Base-by-base conservation (phyloP, 2,113 vertebrate species). In the Onychorhynchus coronatus region DNA sequence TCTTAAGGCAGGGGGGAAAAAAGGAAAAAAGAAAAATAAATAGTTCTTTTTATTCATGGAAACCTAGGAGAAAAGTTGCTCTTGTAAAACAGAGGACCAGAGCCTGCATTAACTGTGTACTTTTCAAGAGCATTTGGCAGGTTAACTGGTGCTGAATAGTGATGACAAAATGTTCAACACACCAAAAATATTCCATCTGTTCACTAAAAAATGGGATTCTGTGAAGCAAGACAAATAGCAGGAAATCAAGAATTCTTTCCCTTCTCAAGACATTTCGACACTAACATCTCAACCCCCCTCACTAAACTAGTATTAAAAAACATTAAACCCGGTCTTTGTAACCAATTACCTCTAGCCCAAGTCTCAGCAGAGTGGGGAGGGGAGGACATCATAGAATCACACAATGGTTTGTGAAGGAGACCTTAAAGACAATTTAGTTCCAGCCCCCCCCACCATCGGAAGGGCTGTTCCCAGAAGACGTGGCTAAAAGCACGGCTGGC, bases 81-180 rank as follows among this genome's bases (percentile, higher is more conserved):
- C 37, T 86, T 70, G 37, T 79, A 91, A 88, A 93, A 91, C 3
- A 3, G 59, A 91, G 49, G 58, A 82, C 28, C 42, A 55, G 78
- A 75, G 66, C 55, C 78, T 88, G 91, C 58, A 89, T 39, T 52
- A 83, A 85, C 88, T 85, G 58, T 81, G 75, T 73, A 33, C 76
- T 94, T 95, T 96, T 94, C 78, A 95, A 96, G 88, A 94, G 75
- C 89, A 88, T 93, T 97, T 97, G 91, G 90, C 95, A 94, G 75
- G 93, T 96, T 96, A 95, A 59, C 89, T 95, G 91, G 96, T 97
- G 93, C 88, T 91, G 93, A 96, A 76, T 85, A 93, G 78, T 42
- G 79, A 83, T 90, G 94, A 96, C 95, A 94, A 97, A 96, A 94
- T 96, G 96, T 96, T 95, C 93, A 96, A 83, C 95, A 96, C 95